phyloP scores from a whole-genome alignment of 2,797 vertebrate species.

The Arremon aurantiirostris region DNA sequence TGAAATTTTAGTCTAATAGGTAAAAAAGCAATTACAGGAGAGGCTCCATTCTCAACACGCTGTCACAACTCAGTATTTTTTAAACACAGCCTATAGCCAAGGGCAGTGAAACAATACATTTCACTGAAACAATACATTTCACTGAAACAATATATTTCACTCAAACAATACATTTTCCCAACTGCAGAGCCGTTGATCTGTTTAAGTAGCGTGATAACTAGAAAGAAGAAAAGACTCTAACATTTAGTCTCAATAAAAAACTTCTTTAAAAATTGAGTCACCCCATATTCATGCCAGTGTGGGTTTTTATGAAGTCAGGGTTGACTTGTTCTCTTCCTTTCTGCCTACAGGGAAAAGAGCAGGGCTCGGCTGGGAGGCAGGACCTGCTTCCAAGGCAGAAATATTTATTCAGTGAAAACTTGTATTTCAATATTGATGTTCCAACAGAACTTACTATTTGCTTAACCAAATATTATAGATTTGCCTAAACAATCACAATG shows the following conservation, averaged over 20 bases:
- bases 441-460: not conserved
- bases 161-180: not conserved
- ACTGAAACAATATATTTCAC: not conserved
- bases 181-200: rapidly evolving
- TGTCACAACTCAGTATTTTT: not conserved
- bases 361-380: not conserved
- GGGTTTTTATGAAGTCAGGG: not conserved
- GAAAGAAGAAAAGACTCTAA: not conserved
- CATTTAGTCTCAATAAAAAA: not conserved
- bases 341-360: not conserved
- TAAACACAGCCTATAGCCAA: not conserved
- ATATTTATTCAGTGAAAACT: not conserved
- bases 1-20: not conserved
- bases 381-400: not conserved
- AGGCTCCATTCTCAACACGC: not conserved
- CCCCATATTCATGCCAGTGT: not conserved
- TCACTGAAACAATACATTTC: not conserved
- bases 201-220: not conserved
- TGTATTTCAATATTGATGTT: not conserved
- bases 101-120: not conserved
- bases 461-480: not conserved
- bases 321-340: not conserved
- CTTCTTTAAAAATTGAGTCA: not conserved
- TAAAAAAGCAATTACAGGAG: not conserved
- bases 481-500: not conserved